Base-by-base conservation (phyloP, 30 jellyfish, hydroid and myxozoan genomes). In the Phacellophora camtschatica region DNA sequence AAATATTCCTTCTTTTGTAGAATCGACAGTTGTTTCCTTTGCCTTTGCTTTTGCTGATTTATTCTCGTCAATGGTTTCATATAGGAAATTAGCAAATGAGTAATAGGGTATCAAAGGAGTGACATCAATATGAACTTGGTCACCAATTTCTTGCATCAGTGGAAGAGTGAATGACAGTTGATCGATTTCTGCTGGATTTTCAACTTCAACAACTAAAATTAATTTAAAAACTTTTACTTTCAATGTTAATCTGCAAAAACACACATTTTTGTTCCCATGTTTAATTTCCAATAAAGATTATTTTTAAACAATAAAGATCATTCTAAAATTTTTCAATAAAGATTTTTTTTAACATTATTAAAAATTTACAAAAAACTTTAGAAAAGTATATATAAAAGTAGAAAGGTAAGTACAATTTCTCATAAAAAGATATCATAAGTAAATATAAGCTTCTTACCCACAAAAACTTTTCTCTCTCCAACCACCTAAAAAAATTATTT, bases 41-140 rank as follows among this genome's bases (percentile, higher is more conserved):
- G 86, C 71, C 2, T 58, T 63, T 34, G 86, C 71, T 5, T 58
- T 63, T 13, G 75, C 72, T 12, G 61, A 5, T 53, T 36, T 29
- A 1, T 68, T 82, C 35, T 69, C 75, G 13, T 86, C 94, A 39
- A 61, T 48, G 58, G 62, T 42, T 55, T 33, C 48, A 13, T 49
- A 33, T 34, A 82, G 72, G 29, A 54, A 69, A 69, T 68, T 82
- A 0, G 94, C 94, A 69, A 82, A 82, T n/a, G 83, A 18, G 20
- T 82, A 41, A 61, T 82, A 82, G 2, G 83, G 71, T 18, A 72
- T 82, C 25, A 82, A 18, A 36, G 94, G 83, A 10, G 86, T 82
- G 50, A 82, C 94, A 46, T 69, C 86, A 13, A 82, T 59, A 13
- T 82, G 79, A 15, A 82, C 86, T 41, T 82, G 94, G 30, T 82